Evolutionary conservation across 2,113 vertebrate species (phyloP), one percentile per base, ranked within the genome.

Genomic region (Cryptotis parvus): DNA sequence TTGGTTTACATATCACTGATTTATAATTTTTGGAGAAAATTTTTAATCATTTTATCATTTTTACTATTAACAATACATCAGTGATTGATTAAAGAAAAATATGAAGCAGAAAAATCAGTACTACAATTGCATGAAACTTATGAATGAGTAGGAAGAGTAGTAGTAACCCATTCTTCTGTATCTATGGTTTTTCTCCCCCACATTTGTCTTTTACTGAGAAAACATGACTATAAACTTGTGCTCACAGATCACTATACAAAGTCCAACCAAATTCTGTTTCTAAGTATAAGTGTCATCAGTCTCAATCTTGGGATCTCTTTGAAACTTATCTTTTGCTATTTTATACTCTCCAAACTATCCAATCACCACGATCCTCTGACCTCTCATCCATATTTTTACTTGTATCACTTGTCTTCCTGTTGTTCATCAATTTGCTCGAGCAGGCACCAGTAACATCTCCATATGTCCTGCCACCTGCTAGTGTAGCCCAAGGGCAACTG

Each of bases 121-220:
- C 6, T 14, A 55, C 16, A n/a, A 61, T 63, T 41, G n/a, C 9
- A 29, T 55, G 45, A 74, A 66, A 72, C 0, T 20, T 68, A 68
- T 35, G 68, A 12, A 68, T 35, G 68, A 12, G 3, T 26, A 24
- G 74, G 11, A 39, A 52, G 39, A 45, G 24, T 29, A 39, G 35
- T 1, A 16, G 14, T 33, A 22, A 3, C 3, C 0, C 35, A 74
- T 24, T 26, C 0, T 70, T 55, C 12, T 85, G n/a, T n/a, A 41
- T 73, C 35, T 74, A 4, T 75, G 2, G 14, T 39, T 82, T 52
- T 7, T 58, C 37, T 73, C 58, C 85, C 9, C 7, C 37, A 37
- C 72, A 52, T 26, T 39, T 18, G n/a, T 73, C 37, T 79, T 7
- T 43, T 92, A n/a, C 29, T 85, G 74, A 87, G 75, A n/a, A 90